These are phyloP conservation scores for Tachycineta bicolor DNA, from an alignment of 2,113 vertebrate species.

Conservation along the genomic window DNA sequence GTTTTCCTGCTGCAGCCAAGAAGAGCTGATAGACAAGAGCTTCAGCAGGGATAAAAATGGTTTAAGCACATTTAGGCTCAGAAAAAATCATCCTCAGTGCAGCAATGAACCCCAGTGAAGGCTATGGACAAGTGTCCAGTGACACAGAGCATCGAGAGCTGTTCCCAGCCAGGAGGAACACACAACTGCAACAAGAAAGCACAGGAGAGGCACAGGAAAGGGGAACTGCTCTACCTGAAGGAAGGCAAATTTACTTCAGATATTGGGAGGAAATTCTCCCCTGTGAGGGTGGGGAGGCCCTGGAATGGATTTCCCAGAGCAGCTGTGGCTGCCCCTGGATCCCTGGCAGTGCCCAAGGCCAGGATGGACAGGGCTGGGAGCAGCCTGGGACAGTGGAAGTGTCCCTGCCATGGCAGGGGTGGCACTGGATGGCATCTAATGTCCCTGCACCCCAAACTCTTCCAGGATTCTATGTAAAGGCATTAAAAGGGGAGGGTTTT, in stretches of 20 bases:
- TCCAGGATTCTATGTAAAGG: neutral
- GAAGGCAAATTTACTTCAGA: neutral
- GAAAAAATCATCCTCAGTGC: neutral
- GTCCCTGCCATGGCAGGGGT: neutral
- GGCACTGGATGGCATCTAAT: fast-evolving
- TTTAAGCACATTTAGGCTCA: neutral
- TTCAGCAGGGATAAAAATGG: neutral
- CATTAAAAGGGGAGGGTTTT: neutral
- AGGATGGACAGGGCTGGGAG: neutral
- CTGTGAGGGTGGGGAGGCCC: neutral
- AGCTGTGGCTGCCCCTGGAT: neutral
- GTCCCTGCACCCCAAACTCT: neutral
- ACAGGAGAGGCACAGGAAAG: neutral
- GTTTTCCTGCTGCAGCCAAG: neutral
- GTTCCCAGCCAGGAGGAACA: neutral
- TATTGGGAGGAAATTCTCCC: neutral
- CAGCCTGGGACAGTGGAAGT: fast-evolving
- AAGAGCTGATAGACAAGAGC: neutral
- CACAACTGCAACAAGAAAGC: neutral
- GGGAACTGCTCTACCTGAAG: neutral
- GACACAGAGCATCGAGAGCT: neutral
- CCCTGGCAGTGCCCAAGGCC: neutral
- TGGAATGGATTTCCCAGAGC: neutral
- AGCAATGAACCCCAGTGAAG: fast-evolving
- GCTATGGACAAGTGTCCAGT: neutral